A percentile compares a stretch with the other conserved stretches of the same genome.
Conservation (phyloP, 2,113 vertebrate genomes). For the Dasyornis broadbenti region DNA sequence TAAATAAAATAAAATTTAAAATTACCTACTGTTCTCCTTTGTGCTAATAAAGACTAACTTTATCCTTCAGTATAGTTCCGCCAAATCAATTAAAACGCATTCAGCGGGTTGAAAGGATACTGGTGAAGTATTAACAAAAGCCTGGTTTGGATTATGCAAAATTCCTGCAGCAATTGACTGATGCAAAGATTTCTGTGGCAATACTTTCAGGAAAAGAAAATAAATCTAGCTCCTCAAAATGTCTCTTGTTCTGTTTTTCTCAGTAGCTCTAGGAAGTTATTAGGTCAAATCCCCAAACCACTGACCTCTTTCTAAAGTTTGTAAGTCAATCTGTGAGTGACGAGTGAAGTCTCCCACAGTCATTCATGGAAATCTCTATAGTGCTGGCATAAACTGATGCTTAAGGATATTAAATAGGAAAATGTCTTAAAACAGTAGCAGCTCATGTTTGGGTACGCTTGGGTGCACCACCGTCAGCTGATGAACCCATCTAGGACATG, state of each 20-base stretch:
- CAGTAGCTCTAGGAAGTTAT: not conserved
- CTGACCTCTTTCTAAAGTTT: not conserved
- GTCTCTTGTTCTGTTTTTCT: not conserved
- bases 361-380: not conserved
- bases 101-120: not conserved
- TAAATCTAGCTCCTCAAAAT: not conserved
- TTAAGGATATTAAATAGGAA: not conserved
- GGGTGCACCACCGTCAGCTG: not conserved
- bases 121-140: not conserved
- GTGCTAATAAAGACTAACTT: constrained; percentile 16
- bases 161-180: not conserved
- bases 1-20: not conserved
- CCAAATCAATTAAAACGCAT: not conserved
- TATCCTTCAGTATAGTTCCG: constrained; percentile 31
- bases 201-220: not conserved
- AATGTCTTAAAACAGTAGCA: not conserved
- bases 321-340: not conserved
- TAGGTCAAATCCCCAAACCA: not conserved
- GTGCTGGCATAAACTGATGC: not conserved
- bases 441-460: not conserved
- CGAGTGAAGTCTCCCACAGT: not conserved
- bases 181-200: not conserved
- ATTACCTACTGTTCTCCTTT: not conserved
- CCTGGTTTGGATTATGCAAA: constrained; percentile 14
- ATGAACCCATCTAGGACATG: not conserved